These are phyloP conservation scores for Drosophila baimaii DNA, from an alignment of 1,140 invertebrate species.

Conservation along the genomic window DNA sequence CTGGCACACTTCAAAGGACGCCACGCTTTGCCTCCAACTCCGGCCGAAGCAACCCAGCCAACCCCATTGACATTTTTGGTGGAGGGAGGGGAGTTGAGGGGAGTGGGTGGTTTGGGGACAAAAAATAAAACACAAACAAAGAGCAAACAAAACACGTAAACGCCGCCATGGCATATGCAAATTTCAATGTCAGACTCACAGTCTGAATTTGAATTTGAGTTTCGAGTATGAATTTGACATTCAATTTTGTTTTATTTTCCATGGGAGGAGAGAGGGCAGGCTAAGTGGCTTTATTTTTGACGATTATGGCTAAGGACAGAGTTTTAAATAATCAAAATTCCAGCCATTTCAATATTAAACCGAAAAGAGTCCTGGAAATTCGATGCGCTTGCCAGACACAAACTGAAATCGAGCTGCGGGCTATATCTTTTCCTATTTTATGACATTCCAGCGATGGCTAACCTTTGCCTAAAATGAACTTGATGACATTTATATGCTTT, in stretches of 20 bases:
- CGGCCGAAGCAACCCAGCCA: neutral
- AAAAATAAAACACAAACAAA: constrained; percentile 51
- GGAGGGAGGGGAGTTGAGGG: too few relatives aligned
- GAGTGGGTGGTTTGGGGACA: too few relatives aligned
- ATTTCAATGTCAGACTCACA: constrained; percentile 78
- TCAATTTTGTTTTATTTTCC: constrained; percentile 63
- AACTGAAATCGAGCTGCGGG: neutral
- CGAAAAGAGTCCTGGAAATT: constrained; percentile 30
- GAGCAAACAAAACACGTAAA: constrained; percentile 56
- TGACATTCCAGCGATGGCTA: constrained; percentile 45
- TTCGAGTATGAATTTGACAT: constrained; percentile 69
- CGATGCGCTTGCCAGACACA: constrained; percentile 29
- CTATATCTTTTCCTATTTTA: constrained; percentile 25
- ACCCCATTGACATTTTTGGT: constrained; percentile 4
- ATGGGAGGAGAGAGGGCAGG: neutral
- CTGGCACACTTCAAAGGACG: constrained; percentile 78
- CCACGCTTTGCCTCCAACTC: constrained; percentile 22
- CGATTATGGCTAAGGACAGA: constrained; percentile 31
- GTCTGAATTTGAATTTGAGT: constrained; percentile 52
- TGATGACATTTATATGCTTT: constrained; percentile 49
- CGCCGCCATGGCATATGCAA: constrained; percentile 74
- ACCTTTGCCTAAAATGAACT: constrained; percentile 41
- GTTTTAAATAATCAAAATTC: constrained; percentile 55
- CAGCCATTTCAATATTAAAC: constrained; percentile 27
- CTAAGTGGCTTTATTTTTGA: constrained; percentile 57